A percentile compares a stretch with the other conserved stretches of the same genome.
Evolutionary conservation across 1,140 invertebrate genomes (phyloP).

Genomic region (Neodiprion lecontei): DNA sequence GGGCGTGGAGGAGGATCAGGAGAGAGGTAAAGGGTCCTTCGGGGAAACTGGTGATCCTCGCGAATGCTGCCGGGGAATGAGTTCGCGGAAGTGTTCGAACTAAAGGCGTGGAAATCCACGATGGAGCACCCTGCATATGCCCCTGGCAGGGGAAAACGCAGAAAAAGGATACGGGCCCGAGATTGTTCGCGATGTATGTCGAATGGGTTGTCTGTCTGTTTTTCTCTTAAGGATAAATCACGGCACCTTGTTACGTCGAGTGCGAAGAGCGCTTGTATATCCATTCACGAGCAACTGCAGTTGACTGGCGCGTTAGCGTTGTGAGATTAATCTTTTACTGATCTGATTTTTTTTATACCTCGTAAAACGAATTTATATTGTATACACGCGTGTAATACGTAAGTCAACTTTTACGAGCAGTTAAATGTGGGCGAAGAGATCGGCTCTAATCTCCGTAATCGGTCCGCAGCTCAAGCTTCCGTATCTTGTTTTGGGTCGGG

Average conservation of each 20-base stretch:
- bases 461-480: background rate
- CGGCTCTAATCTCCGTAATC: slow-evolving; percentile 9
- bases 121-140: background rate
- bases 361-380: too few species aligned
- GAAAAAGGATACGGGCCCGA: too few species aligned
- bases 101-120: background rate
- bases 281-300: too few species aligned
- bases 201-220: too few species aligned
- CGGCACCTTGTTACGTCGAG: too few species aligned
- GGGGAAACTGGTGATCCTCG: slow-evolving; percentile 9
- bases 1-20: slow-evolving; percentile 21
- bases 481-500: background rate
- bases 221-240: too few species aligned
- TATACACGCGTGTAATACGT: background rate
- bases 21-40: background rate
- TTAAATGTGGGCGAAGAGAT: slow-evolving; percentile 25
- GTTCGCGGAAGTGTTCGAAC: slow-evolving; percentile 11
- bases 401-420: slow-evolving; percentile 33
- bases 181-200: too few species aligned
- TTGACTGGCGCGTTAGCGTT: too few species aligned
- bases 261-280: too few species aligned
- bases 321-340: too few species aligned
- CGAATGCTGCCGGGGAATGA: slow-evolving; percentile 11
- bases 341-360: too few species aligned
- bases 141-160: background rate